Percentiles rank a stretch among this genome's conserved stretches.
These are phyloP conservation scores for Bos indicus DNA, from an alignment of 2,113 vertebrate species.

Conservation along the genomic window DNA sequence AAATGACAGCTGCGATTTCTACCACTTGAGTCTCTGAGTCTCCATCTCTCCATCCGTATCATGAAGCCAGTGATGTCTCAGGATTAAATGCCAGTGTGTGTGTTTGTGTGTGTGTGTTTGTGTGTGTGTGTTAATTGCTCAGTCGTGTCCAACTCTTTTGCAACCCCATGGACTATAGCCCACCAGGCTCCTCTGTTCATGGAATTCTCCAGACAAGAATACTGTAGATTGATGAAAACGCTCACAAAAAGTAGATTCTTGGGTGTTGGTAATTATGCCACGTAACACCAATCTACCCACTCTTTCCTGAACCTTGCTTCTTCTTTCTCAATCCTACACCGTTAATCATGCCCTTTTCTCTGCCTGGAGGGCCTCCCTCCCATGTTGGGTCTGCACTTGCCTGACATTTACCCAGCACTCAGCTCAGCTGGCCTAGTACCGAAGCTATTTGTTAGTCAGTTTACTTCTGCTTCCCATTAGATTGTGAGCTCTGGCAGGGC, in stretches of 20 bases:
- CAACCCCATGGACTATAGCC: neutral
- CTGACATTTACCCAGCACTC: neutral
- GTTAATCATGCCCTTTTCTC: neutral
- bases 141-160: neutral
- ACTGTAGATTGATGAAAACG: neutral
- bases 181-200: neutral
- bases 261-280: neutral
- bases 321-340: neutral
- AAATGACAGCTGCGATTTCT: neutral
- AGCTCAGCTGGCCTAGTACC: neutral
- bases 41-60: neutral
- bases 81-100: neutral
- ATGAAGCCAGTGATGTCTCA: neutral
- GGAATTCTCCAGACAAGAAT: neutral
- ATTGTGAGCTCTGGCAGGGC: neutral
- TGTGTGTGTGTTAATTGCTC: neutral
- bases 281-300: no score
- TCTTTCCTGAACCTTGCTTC: neutral
- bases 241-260: neutral
- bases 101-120: neutral
- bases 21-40: neutral
- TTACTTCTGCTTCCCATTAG: neutral
- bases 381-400: neutral
- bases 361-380: neutral
- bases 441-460: neutral